phyloP scores from a whole-genome alignment of 2,797 vertebrate genomes.

The Pelochelys cantorii region DNA sequence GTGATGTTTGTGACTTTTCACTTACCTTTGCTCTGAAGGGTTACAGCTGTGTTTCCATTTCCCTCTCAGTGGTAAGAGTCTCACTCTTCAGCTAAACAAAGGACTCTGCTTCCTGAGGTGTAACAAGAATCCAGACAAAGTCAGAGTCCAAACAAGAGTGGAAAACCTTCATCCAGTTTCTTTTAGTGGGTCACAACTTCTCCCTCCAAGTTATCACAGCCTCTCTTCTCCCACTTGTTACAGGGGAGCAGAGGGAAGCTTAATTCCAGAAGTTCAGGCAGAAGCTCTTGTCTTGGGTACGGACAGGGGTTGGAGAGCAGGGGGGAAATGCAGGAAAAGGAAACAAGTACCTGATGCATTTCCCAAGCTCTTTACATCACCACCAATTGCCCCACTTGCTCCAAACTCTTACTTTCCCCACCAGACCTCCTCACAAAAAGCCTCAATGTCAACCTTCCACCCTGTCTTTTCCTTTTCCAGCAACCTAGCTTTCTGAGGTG shows the following conservation, averaged over 20 bases:
- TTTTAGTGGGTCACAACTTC: not conserved
- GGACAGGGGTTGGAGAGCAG: no score
- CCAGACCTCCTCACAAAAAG: not conserved
- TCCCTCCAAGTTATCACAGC: not conserved
- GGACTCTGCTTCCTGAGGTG: not conserved
- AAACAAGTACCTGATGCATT: not conserved
- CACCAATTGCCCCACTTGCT: not conserved
- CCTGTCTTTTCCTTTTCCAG: not conserved
- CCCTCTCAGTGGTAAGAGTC: not conserved
- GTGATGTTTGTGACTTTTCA: accelerated
- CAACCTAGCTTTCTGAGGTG: no score
- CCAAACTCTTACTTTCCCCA: not conserved
- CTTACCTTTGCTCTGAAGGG: not conserved
- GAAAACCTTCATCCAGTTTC: not conserved
- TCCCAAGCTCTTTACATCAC: not conserved
- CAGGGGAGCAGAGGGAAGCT: accelerated
- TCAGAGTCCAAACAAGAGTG: not conserved
- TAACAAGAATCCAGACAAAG: not conserved
- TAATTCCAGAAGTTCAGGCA: not conserved
- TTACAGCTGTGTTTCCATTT: not conserved
- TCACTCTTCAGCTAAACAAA: not conserved
- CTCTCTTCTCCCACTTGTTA: accelerated
- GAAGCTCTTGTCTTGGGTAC: not conserved
- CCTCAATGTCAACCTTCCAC: not conserved
- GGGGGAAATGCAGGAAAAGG: not conserved